Base-by-base conservation (phyloP, 2,113 vertebrate genomes). In the Sebastes fasciatus region DNA sequence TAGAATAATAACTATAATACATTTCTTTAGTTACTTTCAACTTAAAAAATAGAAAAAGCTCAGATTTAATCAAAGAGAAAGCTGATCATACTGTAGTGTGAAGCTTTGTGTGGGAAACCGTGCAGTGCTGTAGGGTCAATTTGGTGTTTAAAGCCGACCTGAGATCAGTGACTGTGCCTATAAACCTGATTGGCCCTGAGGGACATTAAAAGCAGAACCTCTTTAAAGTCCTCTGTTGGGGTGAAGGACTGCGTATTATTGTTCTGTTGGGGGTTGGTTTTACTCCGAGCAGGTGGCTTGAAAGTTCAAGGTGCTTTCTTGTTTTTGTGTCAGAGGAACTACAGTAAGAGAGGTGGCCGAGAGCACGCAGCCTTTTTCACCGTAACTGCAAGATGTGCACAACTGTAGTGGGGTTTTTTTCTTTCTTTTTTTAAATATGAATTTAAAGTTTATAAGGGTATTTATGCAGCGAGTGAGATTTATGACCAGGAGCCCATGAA, bases 151-250 rank as follows among this genome's bases (percentile, higher is more conserved):
- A 87, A 89, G 89, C 89, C 89, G 92, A 91, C 83, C 84, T 89
- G 86, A 91, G 90, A 92, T 92, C 88, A 87, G 88, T 90, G 85
- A 90, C 79, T 74, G 71, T 74, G 68, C 67, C 86, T 70, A 54
- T 92, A 92, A 93, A 93, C 68, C 86, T 70, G 84, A 90, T 78
- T 87, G 91, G 80, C 89, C 88, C 90, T 69, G 46, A 65, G 91
- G 91, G 90, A 87, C 80, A 67, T 74, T 91, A 84, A 94, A 94
- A 83, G 81, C 55, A 73, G 68, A 83, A 89, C 68, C 82, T 81
- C 86, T 91, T 93, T 91, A 75, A 89, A 89, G 87, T 91, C 70
- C 72, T 72, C 77, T 75, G 83, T 77, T 77, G 80, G 81, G 83
- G 84, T 80, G 82, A 93, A 92, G 75, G 86, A 83, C 82, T 80